Base-by-base conservation (phyloP, 2,888 invertebrate species). In the Cyclophora punctaria region DNA sequence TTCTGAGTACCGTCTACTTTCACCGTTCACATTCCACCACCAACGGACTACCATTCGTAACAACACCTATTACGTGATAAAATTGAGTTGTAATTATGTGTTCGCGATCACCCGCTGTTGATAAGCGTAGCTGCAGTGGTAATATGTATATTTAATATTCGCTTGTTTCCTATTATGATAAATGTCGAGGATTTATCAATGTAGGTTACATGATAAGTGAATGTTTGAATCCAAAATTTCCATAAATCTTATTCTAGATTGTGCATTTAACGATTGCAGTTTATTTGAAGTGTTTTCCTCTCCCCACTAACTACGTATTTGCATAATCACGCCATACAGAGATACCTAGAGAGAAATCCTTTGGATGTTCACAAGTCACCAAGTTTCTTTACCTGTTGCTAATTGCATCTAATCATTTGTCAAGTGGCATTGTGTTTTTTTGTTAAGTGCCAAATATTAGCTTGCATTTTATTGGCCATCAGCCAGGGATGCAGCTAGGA, bases 1-100 rank as follows among this genome's bases (percentile, higher is more conserved):
- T 87, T 83, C 86, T 82, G 70, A 63, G 79, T 79, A 83, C 34
- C 79, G 80, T 73, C 80, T 71, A 86, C 88, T 88, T 88, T 88
- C 88, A 83, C 87, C 79, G 68, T 54, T 80, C 80, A 79, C 85
- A 85, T 86, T 83, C 85, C 83, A 73, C 63, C 65, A 63, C 62
- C 62, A 59, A 65, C 71, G 69, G 69, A 69, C 62, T 78, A 73
- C 75, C 73, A 67, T 66, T 67, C 66, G 69, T 66, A 67, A 64
- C 68, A 59, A 59, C 66, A 67, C 67, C 64, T 66, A 62, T 66
- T 71, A 73, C 75, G 73, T 74, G 71, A 70, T 68, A 64, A 64
- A 69, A 69, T 62, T 64, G 59, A 60, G 66, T 71, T 68, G 52
- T 65, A 64, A 69, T 37, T 37, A 37, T 70, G 73, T 72, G 73